Conservation (phyloP, 1,140 invertebrate species). For the Whitmania pigra region DNA sequence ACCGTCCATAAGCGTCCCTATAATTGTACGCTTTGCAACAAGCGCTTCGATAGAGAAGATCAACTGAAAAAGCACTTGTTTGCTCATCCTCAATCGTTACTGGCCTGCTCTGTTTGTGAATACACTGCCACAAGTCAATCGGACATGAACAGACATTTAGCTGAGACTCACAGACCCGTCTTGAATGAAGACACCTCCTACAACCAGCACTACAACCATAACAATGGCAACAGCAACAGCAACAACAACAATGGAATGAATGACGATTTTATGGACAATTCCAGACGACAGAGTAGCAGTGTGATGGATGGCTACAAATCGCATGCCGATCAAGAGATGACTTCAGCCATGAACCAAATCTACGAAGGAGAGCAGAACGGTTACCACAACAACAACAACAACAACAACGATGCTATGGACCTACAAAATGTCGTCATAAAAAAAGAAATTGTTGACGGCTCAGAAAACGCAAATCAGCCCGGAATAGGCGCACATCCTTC, state of each 20-base stretch:
- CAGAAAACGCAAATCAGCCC: too few species aligned
- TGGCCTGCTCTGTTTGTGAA: slow-evolving; percentile 31
- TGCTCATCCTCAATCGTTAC: slow-evolving; percentile 30
- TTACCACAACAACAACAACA: too few species aligned
- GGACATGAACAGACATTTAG: slow-evolving; percentile 31
- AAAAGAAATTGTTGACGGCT: too few species aligned
- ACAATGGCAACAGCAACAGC: neutral
- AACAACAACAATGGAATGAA: neutral
- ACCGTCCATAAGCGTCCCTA: slow-evolving; percentile 30
- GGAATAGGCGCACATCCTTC: too few species aligned
- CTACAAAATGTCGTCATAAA: too few species aligned
- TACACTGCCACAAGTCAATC: slow-evolving; percentile 30
- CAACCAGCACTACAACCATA: neutral
- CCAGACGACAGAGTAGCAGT: too few species aligned
- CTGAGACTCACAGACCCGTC: slow-evolving; percentile 27
- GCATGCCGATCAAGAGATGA: too few species aligned
- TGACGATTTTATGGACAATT: too few species aligned
- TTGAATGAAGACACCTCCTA: neutral
- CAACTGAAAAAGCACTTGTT: slow-evolving; percentile 34
- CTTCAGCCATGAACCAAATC: too few species aligned
- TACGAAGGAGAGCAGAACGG: too few species aligned
- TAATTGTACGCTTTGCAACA: slow-evolving; percentile 29
- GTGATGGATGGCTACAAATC: too few species aligned
- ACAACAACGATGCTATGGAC: too few species aligned
- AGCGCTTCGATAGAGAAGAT: slow-evolving; percentile 32